A percentile compares a stretch with the other conserved stretches of the same genome.
phyloP scores from a whole-genome alignment of 2,888 invertebrate genomes.

The Macrophya alboannulata region DNA sequence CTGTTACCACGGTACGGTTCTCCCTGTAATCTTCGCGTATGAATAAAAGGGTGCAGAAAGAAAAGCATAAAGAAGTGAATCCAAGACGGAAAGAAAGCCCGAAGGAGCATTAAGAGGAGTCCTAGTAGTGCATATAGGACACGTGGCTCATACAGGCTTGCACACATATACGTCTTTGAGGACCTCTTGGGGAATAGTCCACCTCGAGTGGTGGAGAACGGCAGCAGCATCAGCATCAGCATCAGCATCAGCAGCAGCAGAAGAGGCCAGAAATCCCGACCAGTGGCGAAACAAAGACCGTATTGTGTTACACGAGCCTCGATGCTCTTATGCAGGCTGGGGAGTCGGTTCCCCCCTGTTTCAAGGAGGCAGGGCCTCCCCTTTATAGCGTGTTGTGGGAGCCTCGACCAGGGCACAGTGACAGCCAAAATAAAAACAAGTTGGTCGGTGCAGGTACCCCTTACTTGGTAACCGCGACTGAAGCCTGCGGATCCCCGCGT shows the following conservation, averaged over 20 bases:
- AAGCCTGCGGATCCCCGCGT: neutral
- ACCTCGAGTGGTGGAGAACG: constrained; percentile 20
- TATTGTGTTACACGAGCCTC: constrained; percentile 53
- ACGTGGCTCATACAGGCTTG: neutral
- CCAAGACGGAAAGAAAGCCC: neutral
- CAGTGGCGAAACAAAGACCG: constrained; percentile 54
- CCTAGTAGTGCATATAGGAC: neutral
- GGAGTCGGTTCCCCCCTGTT: neutral
- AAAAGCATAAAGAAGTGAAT: neutral
- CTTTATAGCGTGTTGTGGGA: constrained; percentile 39
- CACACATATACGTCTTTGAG: neutral
- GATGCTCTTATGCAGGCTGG: constrained; percentile 54
- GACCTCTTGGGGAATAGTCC: constrained; percentile 3
- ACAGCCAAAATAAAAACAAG: constrained; percentile 54
- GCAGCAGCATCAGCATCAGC: neutral
- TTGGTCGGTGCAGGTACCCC: constrained; percentile 22
- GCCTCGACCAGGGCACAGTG: constrained; percentile 21
- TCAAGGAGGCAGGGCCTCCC: constrained; percentile 4
- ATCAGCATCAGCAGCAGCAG: neutral
- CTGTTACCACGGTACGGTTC: neutral
- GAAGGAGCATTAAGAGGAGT: neutral
- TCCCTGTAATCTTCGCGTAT: neutral
- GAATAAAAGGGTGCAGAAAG: neutral
- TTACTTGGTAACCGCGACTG: constrained; percentile 45
- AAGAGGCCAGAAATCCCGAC: neutral